Percentiles rank a stretch among this genome's conserved stretches.
Conservation (phyloP, 2,797 vertebrate species). For the Anolis apletophallus region DNA sequence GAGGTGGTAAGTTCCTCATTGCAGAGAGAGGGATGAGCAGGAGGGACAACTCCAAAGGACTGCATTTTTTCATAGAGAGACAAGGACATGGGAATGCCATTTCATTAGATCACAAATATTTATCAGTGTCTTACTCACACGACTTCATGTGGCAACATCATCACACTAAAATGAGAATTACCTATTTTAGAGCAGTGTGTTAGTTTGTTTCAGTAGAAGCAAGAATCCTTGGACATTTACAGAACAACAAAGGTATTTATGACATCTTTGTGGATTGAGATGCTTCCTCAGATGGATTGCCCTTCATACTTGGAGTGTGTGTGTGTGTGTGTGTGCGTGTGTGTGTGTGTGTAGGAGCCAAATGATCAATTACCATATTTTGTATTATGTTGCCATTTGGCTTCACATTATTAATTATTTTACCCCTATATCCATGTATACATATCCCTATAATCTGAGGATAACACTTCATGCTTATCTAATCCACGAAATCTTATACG, state of each 20-base stretch:
- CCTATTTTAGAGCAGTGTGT: neutral
- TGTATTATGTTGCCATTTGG: neutral
- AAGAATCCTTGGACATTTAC: neutral
- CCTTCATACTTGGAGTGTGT: neutral
- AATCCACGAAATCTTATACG: neutral
- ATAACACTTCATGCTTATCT: neutral
- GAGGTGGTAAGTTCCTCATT: conserved; percentile 33
- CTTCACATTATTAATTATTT: neutral
- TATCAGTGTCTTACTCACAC: neutral
- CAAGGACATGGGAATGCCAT: neutral
- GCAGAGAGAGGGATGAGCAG: accelerated
- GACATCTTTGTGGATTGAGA: neutral
- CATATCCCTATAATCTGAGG: neutral
- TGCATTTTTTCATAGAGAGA: neutral
- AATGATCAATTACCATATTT: neutral
- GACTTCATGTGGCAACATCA: neutral
- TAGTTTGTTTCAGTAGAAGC: neutral
- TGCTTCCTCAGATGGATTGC: neutral
- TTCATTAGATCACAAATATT: neutral
- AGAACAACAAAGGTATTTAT: neutral
- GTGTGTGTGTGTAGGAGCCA: neutral
- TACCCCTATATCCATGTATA: neutral
- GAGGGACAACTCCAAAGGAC: neutral
- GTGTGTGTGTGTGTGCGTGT: neutral
- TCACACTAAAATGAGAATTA: neutral